Evolutionary conservation across 92 coral and sea anemone species (phyloP), one percentile per base, ranked within the genome.

Genomic region (Palythoa heliodiscus): DNA sequence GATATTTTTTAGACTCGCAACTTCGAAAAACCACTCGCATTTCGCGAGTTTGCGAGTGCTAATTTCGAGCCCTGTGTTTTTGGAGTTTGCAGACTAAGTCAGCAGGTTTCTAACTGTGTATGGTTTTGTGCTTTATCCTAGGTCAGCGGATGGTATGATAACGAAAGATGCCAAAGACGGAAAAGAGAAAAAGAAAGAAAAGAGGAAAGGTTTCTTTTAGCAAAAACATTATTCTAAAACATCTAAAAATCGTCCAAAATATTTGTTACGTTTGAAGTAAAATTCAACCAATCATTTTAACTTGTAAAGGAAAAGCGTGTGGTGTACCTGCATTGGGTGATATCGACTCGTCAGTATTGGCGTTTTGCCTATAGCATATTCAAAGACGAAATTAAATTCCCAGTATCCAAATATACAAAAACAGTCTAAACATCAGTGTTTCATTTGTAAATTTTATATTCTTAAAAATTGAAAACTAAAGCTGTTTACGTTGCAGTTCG

Each of bases 121-220:
- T 43, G 12, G 11, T 38, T 68, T 29, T 76, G 14, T 24, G 72
- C 11, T 52, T n/a, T 52, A 71, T 48, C 20, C 53, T 86, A 94
- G 98, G 91, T 94, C 98, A 29, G 88, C 91, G 29, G 98, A 94
- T 67, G 98, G 98, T 14, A 76, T 80, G 75, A 22, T 92, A 3
- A 87, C 85, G 35, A 93, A 93, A 86, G 97, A 93, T 47, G 89
- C 82, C 19, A 91, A 91, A 38, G 88, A 90, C 24, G 84, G 79
- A 50, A 94, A 87, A 77, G 92, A 89, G 52, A 89, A 91, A 82
- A 93, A 94, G 92, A 93, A 94, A 35, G 95, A 94, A 72, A 94
- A 92, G 89, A 94, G 86, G 86, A 94, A 94, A 83, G 98, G 98
- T 55, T 94, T 94, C 98, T 94, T 94, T 94, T 94, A 94, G 84